Percentiles rank a stretch among this genome's conserved stretches.
Evolutionary conservation across 2,888 invertebrate species (phyloP).

Genomic region (Drosophila paucipuncta): DNA sequence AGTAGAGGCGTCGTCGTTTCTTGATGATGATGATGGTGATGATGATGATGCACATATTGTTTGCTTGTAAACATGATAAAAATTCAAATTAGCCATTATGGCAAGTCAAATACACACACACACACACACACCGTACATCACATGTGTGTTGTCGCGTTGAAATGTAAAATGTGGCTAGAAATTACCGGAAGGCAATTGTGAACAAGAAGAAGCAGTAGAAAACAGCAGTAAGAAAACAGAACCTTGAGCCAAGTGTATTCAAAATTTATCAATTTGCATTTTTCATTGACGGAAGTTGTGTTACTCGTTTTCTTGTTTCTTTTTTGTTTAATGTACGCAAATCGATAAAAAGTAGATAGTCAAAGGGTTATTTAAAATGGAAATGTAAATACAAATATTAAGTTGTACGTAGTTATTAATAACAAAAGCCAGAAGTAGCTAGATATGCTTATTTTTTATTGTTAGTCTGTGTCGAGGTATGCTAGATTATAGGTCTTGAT

Average conservation of each 20-base stretch:
- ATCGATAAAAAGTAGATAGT: constrained; percentile 31
- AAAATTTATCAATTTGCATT: constrained; percentile 58
- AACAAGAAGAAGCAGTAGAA: constrained; percentile 21
- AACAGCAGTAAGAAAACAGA: constrained; percentile 10
- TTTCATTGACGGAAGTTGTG: constrained; percentile 40
- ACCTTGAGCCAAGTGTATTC: constrained; percentile 61
- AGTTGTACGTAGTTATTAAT: neutral
- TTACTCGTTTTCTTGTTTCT: neutral
- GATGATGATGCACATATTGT: constrained; percentile 78
- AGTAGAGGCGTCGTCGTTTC: constrained; percentile 10
- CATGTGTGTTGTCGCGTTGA: constrained; percentile 55
- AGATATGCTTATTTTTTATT: neutral
- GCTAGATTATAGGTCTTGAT: neutral
- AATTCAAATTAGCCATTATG: constrained; percentile 80
- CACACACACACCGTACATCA: neutral
- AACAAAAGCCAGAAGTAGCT: neutral
- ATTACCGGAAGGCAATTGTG: constrained; percentile 67
- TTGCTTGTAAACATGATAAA: constrained; percentile 81
- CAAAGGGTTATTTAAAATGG: neutral
- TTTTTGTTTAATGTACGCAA: constrained; percentile 9
- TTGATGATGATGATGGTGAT: constrained; percentile 63
- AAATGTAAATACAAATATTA: neutral
- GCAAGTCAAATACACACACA: constrained; percentile 36
- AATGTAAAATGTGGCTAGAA: constrained; percentile 74
- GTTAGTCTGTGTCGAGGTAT: neutral